A percentile compares a stretch with the other conserved stretches of the same genome.
Conservation (phyloP, 2,113 vertebrate species). For the Seriola dumerili region DNA sequence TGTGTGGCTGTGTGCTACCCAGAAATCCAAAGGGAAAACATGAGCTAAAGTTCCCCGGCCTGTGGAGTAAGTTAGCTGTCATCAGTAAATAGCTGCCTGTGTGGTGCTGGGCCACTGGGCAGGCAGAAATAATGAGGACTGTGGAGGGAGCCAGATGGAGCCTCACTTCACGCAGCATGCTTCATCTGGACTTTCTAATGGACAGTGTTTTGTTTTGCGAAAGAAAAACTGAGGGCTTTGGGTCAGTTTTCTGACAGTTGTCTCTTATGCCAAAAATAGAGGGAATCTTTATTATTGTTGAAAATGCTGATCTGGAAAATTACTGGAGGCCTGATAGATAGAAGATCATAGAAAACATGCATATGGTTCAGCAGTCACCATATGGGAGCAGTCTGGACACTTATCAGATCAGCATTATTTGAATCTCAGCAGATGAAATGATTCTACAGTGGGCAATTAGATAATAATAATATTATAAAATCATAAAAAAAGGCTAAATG, state of each 20-base stretch:
- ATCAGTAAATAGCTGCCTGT: slow-evolving; percentile 67
- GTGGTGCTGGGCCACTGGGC: slow-evolving; percentile 67
- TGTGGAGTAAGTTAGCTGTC: slow-evolving; percentile 66
- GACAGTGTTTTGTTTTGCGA: slow-evolving; percentile 54
- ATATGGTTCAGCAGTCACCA: slow-evolving; percentile 25
- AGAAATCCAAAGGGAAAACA: slow-evolving; percentile 34
- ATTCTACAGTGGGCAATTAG: slow-evolving; percentile 4
- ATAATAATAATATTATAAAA: background rate
- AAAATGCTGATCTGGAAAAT: slow-evolving; percentile 52
- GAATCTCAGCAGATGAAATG: slow-evolving; percentile 23
- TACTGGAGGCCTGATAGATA: background rate
- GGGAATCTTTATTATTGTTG: slow-evolving; percentile 32
- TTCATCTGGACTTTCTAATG: slow-evolving; percentile 63
- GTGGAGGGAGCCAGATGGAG: slow-evolving; percentile 69
- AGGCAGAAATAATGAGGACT: slow-evolving; percentile 71
- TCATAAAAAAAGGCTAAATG: background rate
- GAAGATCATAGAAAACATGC: slow-evolving; percentile 22
- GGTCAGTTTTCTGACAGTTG: slow-evolving; percentile 60
- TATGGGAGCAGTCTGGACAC: slow-evolving; percentile 19
- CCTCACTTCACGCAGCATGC: slow-evolving; percentile 65
- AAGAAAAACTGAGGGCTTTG: slow-evolving; percentile 37
- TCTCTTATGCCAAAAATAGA: slow-evolving; percentile 43
- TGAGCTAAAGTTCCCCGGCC: slow-evolving; percentile 46
- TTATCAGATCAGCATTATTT: slow-evolving; percentile 26
- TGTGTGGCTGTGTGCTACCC: slow-evolving; percentile 6